Evolutionary conservation across 2,113 vertebrate genomes (phyloP).

Genomic region (Cacatua alba): DNA sequence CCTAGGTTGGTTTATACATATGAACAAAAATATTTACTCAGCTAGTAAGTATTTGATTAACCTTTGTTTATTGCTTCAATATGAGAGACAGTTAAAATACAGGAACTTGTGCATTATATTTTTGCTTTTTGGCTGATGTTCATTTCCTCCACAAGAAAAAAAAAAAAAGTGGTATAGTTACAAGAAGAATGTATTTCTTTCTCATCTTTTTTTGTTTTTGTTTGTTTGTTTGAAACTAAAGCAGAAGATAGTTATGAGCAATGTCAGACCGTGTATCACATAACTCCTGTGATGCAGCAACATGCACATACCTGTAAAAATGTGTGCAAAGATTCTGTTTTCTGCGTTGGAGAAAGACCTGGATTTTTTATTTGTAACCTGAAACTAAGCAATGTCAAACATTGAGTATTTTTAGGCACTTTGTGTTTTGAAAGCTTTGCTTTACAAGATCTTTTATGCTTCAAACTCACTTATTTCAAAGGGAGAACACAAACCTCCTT

Average conservation of each 20-base stretch:
- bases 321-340: neutral
- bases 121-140: constrained; percentile 48
- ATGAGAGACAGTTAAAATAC: constrained; percentile 59
- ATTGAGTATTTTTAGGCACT: neutral
- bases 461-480: neutral
- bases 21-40: constrained; percentile 52
- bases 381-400: neutral
- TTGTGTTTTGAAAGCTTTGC: neutral
- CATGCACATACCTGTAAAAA: neutral
- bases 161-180: neutral
- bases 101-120: constrained; percentile 28
- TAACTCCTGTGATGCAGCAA: neutral
- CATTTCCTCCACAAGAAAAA: constrained; percentile 28
- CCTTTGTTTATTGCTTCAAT: constrained; percentile 64
- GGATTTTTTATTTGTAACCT: neutral
- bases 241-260: neutral
- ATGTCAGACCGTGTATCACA: neutral
- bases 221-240: neutral
- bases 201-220: neutral
- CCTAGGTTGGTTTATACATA: constrained; percentile 31
- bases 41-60: constrained; percentile 64
- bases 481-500: neutral
- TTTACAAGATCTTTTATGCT: neutral
- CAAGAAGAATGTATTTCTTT: constrained; percentile 5
- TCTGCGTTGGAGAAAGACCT: neutral